Conservation (phyloP, 2,888 invertebrate genomes). For the Andrena praecox region DNA sequence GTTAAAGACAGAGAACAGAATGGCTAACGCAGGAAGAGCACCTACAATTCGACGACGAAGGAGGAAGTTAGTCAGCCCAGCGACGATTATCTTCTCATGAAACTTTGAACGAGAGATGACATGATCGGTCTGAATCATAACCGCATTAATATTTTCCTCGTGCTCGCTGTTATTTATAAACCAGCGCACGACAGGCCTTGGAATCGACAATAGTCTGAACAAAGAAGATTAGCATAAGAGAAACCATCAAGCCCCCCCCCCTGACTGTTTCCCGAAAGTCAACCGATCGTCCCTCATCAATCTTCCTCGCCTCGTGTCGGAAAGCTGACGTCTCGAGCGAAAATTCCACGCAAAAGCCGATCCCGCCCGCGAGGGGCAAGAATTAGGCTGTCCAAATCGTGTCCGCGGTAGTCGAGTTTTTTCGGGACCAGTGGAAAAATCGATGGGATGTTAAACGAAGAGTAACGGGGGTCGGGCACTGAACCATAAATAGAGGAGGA, state of each 20-base stretch:
- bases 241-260: background rate
- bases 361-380: background rate
- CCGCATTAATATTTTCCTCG: conserved; percentile 28
- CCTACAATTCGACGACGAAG: background rate
- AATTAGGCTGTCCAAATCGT: background rate
- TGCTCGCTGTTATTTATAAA: conserved; percentile 47
- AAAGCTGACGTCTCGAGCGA: background rate
- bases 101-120: background rate
- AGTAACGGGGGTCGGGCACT: too few relatives aligned
- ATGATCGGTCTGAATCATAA: conserved; percentile 48
- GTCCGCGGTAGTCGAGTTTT: too few relatives aligned
- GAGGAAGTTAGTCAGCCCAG: conserved; percentile 27
- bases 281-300: background rate
- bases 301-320: conserved; percentile 3
- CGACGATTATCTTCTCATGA: background rate
- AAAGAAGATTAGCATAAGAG: conserved; percentile 42
- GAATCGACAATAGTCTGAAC: conserved; percentile 23
- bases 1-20: background rate
- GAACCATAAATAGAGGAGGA: too few relatives aligned
- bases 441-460: too few relatives aligned
- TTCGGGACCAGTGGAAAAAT: too few relatives aligned
- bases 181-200: conserved; percentile 35
- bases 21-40: background rate
- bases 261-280: conserved; percentile 3
- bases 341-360: background rate